Evolutionary conservation across 2,113 vertebrate genomes (phyloP).

Genomic region (Pelecanoides urinatrix): DNA sequence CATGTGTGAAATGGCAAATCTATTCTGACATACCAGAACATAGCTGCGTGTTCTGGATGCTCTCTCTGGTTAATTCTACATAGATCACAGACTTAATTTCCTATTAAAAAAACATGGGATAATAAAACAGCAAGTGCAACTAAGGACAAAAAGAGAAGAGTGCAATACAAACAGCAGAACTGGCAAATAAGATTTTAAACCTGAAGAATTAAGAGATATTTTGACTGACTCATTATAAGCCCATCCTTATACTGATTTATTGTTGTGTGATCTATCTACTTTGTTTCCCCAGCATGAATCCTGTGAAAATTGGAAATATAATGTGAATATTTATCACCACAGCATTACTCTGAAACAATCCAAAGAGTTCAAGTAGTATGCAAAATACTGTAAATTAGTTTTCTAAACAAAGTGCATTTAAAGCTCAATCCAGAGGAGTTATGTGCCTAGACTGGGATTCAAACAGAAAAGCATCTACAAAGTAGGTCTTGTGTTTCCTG

Average conservation of each 20-base stretch:
- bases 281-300: neutral
- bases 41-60: neutral
- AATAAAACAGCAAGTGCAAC: conserved; percentile 30
- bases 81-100: neutral
- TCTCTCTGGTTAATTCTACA: conserved; percentile 21
- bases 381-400: neutral
- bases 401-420: neutral
- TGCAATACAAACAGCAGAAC: neutral
- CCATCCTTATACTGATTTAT: neutral
- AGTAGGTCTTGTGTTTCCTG: neutral
- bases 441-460: neutral
- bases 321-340: conserved; percentile 1
- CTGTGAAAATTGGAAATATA: neutral
- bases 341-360: neutral
- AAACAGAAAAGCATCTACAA: neutral
- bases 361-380: neutral
- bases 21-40: conserved; percentile 12
- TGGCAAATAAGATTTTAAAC: conserved; percentile 21
- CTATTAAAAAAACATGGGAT: conserved; percentile 25
- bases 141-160: conserved; percentile 28
- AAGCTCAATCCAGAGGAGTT: neutral
- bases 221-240: neutral
- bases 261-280: neutral
- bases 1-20: conserved; percentile 18
- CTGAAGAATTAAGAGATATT: neutral